Evolutionary conservation across 2,113 vertebrate genomes (phyloP), one percentile per base, ranked within the genome.

Genomic region (Cavia porcellus): DNA sequence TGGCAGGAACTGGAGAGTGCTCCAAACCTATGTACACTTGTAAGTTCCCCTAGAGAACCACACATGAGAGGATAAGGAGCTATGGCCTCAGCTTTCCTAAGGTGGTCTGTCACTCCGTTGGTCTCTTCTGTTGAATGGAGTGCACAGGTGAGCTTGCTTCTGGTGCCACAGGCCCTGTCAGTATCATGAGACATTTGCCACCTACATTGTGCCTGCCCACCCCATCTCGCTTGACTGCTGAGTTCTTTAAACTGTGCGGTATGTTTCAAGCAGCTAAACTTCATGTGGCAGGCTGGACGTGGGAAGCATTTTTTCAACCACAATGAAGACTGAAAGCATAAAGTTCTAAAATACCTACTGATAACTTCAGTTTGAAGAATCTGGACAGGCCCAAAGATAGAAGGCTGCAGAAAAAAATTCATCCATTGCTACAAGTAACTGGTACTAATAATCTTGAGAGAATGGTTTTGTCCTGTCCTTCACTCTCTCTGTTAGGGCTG

Each of bases 51-150:
- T 30, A 24, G 24, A 89, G 47, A 79, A n/a, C 55, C 3, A 22
- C 55, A 9, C 11, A 0, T 5, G 7, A 77, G 87, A 62, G 20
- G 47, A 47, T 20, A n/a, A 62, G 17, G n/a, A 85, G 19, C n/a
- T 64, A 17, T 1, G 57, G 84, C 20, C 66, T 77, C 1, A 5
- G 28, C 83, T 85, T 86, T 90, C 52, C 13, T 55, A 79, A 79
- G 61, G 68, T 7, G 25, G 12, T 10, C 47, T 72, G 79, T 52
- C 55, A 81, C 9, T 75, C 22, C 17, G 20, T 13, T 55, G 30
- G 10, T 57, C 22, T 82, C 62, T 57, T 55, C 17, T 84, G 96
- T 86, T 70, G 70, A 96, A 88, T 42, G 62, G 55, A 86, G 42
- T 1, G 1, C 24, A 55, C 47, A 57, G 45, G n/a, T 6, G 8